These are phyloP conservation scores for Emydocephalus ijimae DNA, from an alignment of 2,113 vertebrate species.

Conservation along the genomic window DNA sequence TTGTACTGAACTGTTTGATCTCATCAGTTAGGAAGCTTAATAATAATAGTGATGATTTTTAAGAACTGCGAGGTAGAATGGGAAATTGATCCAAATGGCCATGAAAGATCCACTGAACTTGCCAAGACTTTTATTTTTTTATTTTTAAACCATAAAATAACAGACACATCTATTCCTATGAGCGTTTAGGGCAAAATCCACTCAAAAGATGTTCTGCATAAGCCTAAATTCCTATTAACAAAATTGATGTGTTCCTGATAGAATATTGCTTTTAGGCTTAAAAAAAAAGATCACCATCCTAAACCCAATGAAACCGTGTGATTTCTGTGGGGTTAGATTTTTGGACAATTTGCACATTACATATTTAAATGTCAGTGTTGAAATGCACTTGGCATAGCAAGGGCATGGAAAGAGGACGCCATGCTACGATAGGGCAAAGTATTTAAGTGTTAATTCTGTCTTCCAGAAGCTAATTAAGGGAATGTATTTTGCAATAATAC, in stretches of 20 bases:
- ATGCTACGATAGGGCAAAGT: slow-evolving; percentile 28
- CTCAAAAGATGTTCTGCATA: neutral
- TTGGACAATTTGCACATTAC: neutral
- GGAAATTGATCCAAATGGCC: neutral
- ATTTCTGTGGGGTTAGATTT: neutral
- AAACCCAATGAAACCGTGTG: neutral
- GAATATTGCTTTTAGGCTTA: slow-evolving; percentile 39
- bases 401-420: slow-evolving; percentile 51
- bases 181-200: neutral
- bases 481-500: slow-evolving; percentile 67
- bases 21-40: slow-evolving; percentile 1
- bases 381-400: slow-evolving; percentile 28
- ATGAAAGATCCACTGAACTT: neutral
- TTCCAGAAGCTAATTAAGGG: slow-evolving; percentile 62
- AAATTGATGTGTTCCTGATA: neutral
- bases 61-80: neutral
- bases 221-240: neutral
- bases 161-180: neutral
- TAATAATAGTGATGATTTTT: neutral
- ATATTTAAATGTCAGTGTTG: neutral
- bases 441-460: slow-evolving; percentile 53
- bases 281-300: neutral
- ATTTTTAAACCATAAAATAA: neutral
- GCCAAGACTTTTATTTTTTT: neutral
- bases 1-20: slow-evolving; percentile 31